These are phyloP conservation scores for Apteryx mantelli DNA, from an alignment of 2,113 vertebrate species.

Conservation along the genomic window DNA sequence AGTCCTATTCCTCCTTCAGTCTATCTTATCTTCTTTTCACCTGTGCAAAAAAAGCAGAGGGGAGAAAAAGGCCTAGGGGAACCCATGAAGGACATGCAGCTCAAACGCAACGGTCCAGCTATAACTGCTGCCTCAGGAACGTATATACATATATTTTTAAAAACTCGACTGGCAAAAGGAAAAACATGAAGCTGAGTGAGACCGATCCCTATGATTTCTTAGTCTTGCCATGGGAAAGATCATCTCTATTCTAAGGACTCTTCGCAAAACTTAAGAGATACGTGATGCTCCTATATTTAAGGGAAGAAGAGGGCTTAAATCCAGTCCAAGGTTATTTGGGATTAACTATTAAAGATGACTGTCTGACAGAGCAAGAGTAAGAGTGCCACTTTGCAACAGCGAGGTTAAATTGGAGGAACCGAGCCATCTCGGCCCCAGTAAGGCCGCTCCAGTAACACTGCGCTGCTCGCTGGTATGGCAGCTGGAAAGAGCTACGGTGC, in stretches of 20 bases:
- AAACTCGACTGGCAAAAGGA: background rate
- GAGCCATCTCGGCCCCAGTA: background rate
- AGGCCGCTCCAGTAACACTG: background rate
- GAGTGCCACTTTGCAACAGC: background rate
- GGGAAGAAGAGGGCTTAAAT: background rate
- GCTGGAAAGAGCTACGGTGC: background rate
- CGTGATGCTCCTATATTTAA: background rate
- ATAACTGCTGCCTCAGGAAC: background rate
- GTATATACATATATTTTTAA: background rate
- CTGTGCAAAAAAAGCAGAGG: fast-evolving
- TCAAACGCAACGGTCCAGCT: background rate
- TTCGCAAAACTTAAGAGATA: background rate
- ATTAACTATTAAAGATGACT: background rate
- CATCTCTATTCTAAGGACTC: background rate
- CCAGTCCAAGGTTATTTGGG: background rate
- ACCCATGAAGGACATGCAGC: background rate
- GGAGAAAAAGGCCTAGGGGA: background rate
- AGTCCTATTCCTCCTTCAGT: background rate
- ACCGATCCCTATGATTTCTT: background rate
- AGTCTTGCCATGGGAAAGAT: background rate
- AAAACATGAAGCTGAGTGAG: background rate
- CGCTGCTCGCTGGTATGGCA: background rate
- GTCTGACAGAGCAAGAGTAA: background rate
- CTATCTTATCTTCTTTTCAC: background rate
- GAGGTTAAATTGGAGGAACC: background rate